Evolutionary conservation across 2,888 invertebrate genomes (phyloP).

Genomic region (Ptilodon capucinus): DNA sequence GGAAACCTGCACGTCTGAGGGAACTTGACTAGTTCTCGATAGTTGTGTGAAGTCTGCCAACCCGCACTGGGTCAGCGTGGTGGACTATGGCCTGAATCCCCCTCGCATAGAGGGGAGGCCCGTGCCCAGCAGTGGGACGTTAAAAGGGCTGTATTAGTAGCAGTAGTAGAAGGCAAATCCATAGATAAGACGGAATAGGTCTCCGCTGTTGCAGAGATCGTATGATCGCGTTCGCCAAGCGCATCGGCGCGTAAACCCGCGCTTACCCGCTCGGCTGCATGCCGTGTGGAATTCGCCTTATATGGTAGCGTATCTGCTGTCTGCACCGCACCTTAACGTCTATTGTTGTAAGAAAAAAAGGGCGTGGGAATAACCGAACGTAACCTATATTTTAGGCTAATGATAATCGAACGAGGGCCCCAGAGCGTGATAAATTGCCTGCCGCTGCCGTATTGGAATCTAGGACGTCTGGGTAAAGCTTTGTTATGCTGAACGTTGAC

Average conservation of each 20-base stretch:
- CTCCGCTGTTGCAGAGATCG: constrained; percentile 36
- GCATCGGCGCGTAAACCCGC: constrained; percentile 43
- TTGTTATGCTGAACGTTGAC: constrained; percentile 1
- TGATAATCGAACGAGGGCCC: constrained; percentile 13
- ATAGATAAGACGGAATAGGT: too few relatives aligned
- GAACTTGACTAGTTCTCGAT: too few relatives aligned
- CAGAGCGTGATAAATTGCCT: constrained; percentile 24
- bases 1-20: too few relatives aligned
- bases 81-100: too few relatives aligned
- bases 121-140: too few relatives aligned
- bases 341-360: constrained; percentile 47
- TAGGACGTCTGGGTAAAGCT: not conserved
- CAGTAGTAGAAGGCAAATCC: too few relatives aligned
- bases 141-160: too few relatives aligned
- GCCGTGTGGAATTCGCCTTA: constrained; percentile 68
- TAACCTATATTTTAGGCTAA: constrained; percentile 52
- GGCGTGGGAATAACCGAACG: constrained; percentile 54
- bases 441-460: constrained; percentile 1
- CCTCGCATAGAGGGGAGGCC: too few relatives aligned
- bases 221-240: constrained; percentile 28
- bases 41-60: too few relatives aligned
- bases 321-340: constrained; percentile 41
- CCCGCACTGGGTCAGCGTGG: too few relatives aligned
- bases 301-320: constrained; percentile 54
- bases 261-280: constrained; percentile 56